Evolutionary conservation across 2,888 invertebrate species (phyloP), one percentile per base, ranked within the genome.

Genomic region (Aricia artaxerxes): DNA sequence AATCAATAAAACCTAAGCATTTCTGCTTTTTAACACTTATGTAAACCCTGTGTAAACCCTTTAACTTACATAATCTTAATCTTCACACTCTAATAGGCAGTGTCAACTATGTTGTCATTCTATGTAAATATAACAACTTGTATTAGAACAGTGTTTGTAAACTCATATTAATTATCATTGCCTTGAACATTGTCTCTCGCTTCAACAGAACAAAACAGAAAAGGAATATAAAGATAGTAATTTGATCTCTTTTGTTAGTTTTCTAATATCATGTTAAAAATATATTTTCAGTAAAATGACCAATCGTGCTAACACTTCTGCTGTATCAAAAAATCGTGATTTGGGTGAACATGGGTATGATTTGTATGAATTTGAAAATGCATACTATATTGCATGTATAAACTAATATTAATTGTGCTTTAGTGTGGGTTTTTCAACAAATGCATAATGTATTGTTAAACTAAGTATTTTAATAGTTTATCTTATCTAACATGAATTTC

Each of bases 251-350:
- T 4, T 1, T 1, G 57, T 16, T 57, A 57, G 57, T 57, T 16
- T 16, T 57, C 16, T 57, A 77, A 7, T 53, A 53, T 77, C 2
- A 53, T 75, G 31, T 24, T 57, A 44, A 78, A 64, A 35, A 49
- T 57, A 31, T 53, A 44, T n/a, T 72, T 75, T 57, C 35, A 78
- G 76, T 76, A 76, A 76, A 57, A 76, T 57, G 35, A 57, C 16
- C 35, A 76, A 35, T 53, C 24, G 49, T 57, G 76, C 57, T 35
- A 76, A 57, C 53, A 57, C 35, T 35, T 35, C 53, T 7, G 76
- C 76, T 35, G 76, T 57, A 35, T 35, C 76, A 53, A 53, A 76
- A 57, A 76, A 31, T 35, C 57, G 76, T 53, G 76, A 40, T 44
- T 72, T 11, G 13, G 11, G 16, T 57, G 6, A 60, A 69, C n/a